Evolutionary conservation across 2,797 vertebrate genomes (phyloP), one percentile per base, ranked within the genome.

Genomic region (Helostoma temminkii): DNA sequence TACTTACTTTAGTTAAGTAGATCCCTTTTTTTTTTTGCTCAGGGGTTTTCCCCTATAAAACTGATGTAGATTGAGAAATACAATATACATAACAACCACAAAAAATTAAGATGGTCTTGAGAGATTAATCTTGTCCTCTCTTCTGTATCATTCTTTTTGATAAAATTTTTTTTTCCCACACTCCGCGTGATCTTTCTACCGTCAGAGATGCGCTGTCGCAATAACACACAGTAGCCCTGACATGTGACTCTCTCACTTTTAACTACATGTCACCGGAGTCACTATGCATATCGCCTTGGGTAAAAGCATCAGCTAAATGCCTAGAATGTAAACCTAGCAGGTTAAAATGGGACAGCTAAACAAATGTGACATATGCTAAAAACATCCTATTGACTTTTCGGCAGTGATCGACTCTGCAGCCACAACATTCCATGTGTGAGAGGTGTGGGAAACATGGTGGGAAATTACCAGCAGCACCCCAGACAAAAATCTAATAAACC

Each of bases 381-480:
- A 71, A 73, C 71, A 82, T 77, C 59, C 50, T 19, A 6, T 41
- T 59, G 72, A 81, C 58, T 76, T 30, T 36, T 52, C 47, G 5
- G 16, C 61, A 52, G 30, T 54, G 57, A 68, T 75, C 4, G 16
- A 49, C 34, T 34, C 42, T 25, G 28, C 43, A 63, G 74, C 25
- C 78, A 75, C 67, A 76, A 45, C 47, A 83, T 81, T 75, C 72
- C 76, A 68, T 37, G 66, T 55, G 60, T 59, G 61, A 81, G 77
- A 75, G 37, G 16, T 71, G 60, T 11, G 60, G 77, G 79, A 87
- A 82, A 45, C 46, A 48, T 0, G 11, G 34, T 63, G 74, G 69
- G 75, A 86, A 83, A 81, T 78, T 58, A 85, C 78, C 55, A 42
- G 32, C 72, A 82, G n/a, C 66, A 76, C 66, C 34, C 7, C 50